Percentiles rank a stretch among this genome's conserved stretches.
These are phyloP conservation scores for Strigamia transsilvanica DNA, from an alignment of 2,888 invertebrate genomes.

Conservation along the genomic window DNA sequence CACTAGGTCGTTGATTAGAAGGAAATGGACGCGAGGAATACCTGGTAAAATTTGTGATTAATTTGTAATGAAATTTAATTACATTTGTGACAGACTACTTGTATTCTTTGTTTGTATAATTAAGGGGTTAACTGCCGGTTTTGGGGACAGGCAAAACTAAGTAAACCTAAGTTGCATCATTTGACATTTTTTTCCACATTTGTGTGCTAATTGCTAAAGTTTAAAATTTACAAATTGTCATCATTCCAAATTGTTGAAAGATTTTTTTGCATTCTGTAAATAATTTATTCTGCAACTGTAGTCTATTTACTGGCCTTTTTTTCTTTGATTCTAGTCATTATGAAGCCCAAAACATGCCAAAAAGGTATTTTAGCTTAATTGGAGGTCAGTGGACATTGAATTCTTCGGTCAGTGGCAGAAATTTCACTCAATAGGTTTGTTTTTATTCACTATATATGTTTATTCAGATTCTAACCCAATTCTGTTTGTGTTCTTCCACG, in stretches of 20 bases:
- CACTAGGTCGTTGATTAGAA: slow-evolving; percentile 21
- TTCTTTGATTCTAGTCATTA: not conserved
- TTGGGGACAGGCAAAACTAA: not conserved
- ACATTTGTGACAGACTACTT: not conserved
- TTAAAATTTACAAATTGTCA: not conserved
- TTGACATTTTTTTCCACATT: not conserved
- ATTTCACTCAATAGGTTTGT: not conserved
- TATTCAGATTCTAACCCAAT: slow-evolving; percentile 21
- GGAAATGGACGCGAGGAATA: not conserved
- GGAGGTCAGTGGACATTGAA: not conserved
- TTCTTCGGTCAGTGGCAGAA: not conserved
- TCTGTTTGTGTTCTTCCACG: not conserved
- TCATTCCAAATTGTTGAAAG: not conserved
- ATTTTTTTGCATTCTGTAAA: not conserved
- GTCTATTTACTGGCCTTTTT: not conserved
- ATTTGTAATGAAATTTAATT: not conserved
- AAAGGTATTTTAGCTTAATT: not conserved
- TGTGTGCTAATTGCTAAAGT: not conserved
- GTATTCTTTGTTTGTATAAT: not conserved
- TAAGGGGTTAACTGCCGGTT: slow-evolving; percentile 2
- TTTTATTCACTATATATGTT: not conserved
- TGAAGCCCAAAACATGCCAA: not conserved
- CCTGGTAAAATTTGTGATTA: slow-evolving; percentile 7
- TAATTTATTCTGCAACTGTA: not conserved
- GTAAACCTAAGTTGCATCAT: not conserved